Base-by-base conservation (phyloP, 2,113 vertebrate genomes). In the Ceratotherium simum region DNA sequence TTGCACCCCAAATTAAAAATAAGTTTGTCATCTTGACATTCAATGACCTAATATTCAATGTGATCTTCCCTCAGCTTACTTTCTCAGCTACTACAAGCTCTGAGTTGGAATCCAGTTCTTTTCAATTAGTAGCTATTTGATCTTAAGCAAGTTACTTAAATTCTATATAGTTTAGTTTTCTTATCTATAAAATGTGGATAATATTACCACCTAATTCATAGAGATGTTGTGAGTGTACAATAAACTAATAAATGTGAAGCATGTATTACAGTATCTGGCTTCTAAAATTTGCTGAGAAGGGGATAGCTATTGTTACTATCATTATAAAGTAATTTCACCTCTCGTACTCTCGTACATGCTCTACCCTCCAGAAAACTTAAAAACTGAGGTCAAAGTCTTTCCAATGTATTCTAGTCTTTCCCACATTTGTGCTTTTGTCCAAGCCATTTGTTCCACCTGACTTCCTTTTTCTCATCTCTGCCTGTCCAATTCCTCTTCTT, bases 1-100 rank as follows among this genome's bases (percentile, higher is more conserved):
- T 39, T 82, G 58, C 7, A 88, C 11, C 8, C 27, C 7, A 75
- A 64, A 46, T 95, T 92, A 89, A 96, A 97, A 67, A 60, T 81
- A 72, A 48, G 8, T 67, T 29, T 33, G 54, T 92, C 2, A 73
- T 51, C 23, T 69, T 91, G 12, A 42, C 18, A 42, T 70, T 81
- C 3, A 75, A 33, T 89, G 54, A 67, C 14, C 1, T 58, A 6
- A 54, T 14, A 54, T 54, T 54, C 51, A 54, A 16, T 31, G 10
- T 20, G 51, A 20, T 20, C 25, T 90, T 58, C 69, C 21, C 9
- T 82, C 27, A 67, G 23, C 0, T 13, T 75, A 80, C 29, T 60
- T 76, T 42, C 8, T 83, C 64, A 29, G 6, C 54, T 73, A n/a
- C 14, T 70, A 33, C 5, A 69, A 56, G 12, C 5, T 56, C 42